Base-by-base conservation (phyloP, 1,140 invertebrate genomes). In the Bombus confusus region DNA sequence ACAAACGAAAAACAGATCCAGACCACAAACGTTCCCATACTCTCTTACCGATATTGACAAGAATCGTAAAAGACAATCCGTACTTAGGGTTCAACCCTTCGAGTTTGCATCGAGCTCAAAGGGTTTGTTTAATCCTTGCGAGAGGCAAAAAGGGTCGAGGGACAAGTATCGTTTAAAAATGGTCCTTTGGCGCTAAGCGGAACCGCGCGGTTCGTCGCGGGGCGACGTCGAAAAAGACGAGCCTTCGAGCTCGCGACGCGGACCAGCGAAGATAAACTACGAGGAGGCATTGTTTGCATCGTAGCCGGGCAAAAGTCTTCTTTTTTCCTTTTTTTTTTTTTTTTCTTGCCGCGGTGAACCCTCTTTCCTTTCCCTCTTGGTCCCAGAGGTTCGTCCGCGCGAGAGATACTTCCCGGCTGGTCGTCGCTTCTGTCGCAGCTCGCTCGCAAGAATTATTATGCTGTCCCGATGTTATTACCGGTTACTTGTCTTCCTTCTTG, bases 221-320 rank as follows among this genome's bases (percentile, higher is more conserved):
- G 1, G 22, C 37, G 18, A 68, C 62, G 64, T 57, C 57, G 41
- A 66, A 39, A 79, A 88, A 79, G 47, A 59, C 18, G 43, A 69
- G 37, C 18, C 22, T 39, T 69, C 18, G 43, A 34, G 0, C 52
- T 15, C 12, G n/a, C 13, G 43, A 52, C 6, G 81, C 28, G 28
- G 47, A 34, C 10, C 18, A 18, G 3, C n/a, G 18, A 80, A 41
- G 37, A 78, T 87, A 86, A 72, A 82, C 73, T 25, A 59, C 37
- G 59, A 15, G 57, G 31, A 71, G 77, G 82, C 89, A 87, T 90
- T 91, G 87, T 91, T 91, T 90, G 90, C 87, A 85, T 86, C 80
- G 84, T 43, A n/a, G 84, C 31, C 34, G 28, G 8, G 25, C 22
- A 62, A 8, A 37, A 15, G 15, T 80, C n/a, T n/a, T n/a, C n/a